Conservation (phyloP, 2,797 vertebrate species). For the Aeoliscus strigatus region DNA sequence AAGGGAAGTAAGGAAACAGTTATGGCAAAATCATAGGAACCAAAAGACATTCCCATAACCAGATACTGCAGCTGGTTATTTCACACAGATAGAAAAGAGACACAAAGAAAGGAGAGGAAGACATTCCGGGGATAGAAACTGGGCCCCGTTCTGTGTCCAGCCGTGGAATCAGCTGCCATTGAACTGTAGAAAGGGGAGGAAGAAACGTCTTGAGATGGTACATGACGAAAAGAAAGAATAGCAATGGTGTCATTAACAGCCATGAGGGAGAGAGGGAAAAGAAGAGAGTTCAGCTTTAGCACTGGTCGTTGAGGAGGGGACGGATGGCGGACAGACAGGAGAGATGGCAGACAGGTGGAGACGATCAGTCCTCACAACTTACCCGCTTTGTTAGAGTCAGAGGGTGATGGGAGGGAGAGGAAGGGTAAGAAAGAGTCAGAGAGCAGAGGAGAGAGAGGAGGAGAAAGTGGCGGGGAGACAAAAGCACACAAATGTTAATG, state of each 20-base stretch:
- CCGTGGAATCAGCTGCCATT: constrained; percentile 69
- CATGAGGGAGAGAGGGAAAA: constrained; percentile 48
- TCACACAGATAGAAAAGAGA: constrained; percentile 54
- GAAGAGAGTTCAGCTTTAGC: constrained; percentile 57
- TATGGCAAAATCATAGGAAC: constrained; percentile 68
- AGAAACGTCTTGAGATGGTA: constrained; percentile 56
- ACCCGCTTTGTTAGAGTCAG: constrained; percentile 96
- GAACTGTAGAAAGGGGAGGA: constrained; percentile 68
- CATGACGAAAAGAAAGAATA: constrained; percentile 51
- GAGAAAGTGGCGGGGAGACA: constrained; percentile 88
- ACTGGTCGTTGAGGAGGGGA: constrained; percentile 50
- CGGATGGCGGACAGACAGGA: constrained; percentile 52
- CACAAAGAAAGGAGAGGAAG: constrained; percentile 52
- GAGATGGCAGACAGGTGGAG: constrained; percentile 69
- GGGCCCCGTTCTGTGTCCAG: constrained; percentile 67
- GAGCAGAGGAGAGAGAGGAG: constrained; percentile 33
- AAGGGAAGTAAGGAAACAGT: constrained; percentile 72
- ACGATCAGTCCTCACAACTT: constrained; percentile 80
- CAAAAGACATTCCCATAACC: constrained; percentile 64
- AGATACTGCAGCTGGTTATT: constrained; percentile 66
- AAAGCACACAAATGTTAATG: constrained; percentile 88
- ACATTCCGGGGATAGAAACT: constrained; percentile 54
- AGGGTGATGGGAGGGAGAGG: constrained; percentile 76
- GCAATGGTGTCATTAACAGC: constrained; percentile 48
- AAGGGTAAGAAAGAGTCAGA: constrained; percentile 39